A percentile compares a stretch with the other conserved stretches of the same genome.
phyloP scores from a whole-genome alignment of 1,140 invertebrate species.

The Thrips palmi region DNA sequence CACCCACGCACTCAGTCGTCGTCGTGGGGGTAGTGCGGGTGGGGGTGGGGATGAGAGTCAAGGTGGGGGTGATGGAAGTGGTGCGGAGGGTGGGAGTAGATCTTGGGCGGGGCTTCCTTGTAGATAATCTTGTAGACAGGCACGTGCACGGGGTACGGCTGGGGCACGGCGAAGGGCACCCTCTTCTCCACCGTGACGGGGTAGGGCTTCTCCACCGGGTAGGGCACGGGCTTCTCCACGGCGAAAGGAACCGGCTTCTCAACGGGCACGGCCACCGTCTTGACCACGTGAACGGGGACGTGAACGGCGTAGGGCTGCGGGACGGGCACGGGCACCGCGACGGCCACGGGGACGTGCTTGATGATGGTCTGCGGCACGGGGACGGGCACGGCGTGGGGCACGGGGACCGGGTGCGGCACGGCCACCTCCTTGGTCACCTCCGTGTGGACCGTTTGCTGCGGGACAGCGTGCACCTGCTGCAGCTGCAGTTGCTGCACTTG shows the following conservation, averaged over 20 bases:
- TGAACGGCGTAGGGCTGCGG: conserved; percentile 12
- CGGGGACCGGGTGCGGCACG: too few relatives aligned
- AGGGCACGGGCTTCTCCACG: conserved; percentile 18
- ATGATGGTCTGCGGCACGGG: conserved; percentile 16
- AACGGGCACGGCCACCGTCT: conserved; percentile 15
- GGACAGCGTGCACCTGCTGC: conserved; percentile 6
- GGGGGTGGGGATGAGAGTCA: background rate
- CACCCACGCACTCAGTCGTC: too few relatives aligned
- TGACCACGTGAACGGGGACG: conserved; percentile 15
- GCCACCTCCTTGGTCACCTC: too few relatives aligned
- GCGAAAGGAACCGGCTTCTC: conserved; percentile 15
- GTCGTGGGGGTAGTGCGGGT: background rate
- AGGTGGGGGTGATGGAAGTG: background rate
- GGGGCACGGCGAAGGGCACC: conserved; percentile 16
- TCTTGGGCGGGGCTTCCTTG: conserved; percentile 15
- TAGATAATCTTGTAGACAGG: conserved; percentile 18
- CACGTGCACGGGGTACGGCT: conserved; percentile 16
- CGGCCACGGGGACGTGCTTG: conserved; percentile 14
- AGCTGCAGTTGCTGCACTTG: background rate
- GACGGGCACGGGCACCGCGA: conserved; percentile 12
- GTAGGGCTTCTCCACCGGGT: conserved; percentile 17
- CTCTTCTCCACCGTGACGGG: conserved; percentile 17
- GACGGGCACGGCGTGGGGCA: conserved; percentile 14
- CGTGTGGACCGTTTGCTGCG: conserved; percentile 16
- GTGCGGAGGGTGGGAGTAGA: background rate